These are phyloP conservation scores for Suricata suricatta DNA, from an alignment of 2,113 vertebrate species.

Conservation along the genomic window DNA sequence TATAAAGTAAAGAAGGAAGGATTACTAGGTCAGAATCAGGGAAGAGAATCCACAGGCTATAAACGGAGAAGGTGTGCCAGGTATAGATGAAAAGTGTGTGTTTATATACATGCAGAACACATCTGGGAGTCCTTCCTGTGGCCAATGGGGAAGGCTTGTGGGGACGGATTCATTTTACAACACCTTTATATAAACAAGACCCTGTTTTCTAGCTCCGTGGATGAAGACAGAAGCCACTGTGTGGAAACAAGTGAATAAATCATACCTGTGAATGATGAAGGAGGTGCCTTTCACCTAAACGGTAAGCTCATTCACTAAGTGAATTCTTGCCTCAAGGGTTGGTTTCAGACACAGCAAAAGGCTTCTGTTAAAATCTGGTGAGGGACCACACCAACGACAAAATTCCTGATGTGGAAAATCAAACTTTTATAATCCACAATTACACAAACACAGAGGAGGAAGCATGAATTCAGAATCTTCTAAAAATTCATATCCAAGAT, in stretches of 20 bases:
- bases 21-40: not conserved
- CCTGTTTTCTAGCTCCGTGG: not conserved
- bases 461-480: not conserved
- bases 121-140: not conserved
- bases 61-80: not conserved
- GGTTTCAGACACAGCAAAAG: not conserved
- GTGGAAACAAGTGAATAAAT: not conserved
- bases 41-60: not conserved
- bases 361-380: not conserved
- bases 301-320: not conserved
- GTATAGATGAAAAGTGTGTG: not conserved
- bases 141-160: not conserved
- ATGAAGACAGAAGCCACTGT: constrained; percentile 4
- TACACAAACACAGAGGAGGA: not conserved
- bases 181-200: not conserved
- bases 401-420: not conserved
- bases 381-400: not conserved
- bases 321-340: not conserved
- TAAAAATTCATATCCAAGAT: not conserved
- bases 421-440: not conserved
- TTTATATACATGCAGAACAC: not conserved
- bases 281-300: not conserved
- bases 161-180: not conserved
- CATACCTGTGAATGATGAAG: not conserved
- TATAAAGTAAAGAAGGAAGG: not conserved